phyloP scores from a whole-genome alignment of 2,888 invertebrate genomes.

The Amiota mariae region DNA sequence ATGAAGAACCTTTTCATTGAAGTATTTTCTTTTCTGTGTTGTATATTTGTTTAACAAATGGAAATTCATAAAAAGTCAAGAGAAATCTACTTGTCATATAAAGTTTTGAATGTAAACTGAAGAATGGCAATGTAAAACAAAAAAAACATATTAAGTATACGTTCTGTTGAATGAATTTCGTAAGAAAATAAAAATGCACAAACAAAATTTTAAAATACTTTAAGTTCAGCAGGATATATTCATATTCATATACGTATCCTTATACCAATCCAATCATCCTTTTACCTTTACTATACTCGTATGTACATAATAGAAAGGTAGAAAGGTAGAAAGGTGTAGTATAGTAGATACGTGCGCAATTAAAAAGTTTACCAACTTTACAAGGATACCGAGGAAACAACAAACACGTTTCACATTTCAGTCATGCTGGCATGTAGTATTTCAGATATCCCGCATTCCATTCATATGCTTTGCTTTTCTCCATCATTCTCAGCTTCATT shows the following conservation, averaged over 20 bases:
- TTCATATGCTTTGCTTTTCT: not conserved
- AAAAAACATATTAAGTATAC: no score
- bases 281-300: not conserved
- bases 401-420: conserved; percentile 3
- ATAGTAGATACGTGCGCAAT: not conserved
- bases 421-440: not conserved
- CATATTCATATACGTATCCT: not conserved
- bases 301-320: no score
- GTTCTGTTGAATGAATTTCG: no score
- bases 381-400: not conserved
- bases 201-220: not conserved
- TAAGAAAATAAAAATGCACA: not conserved
- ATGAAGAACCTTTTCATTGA: conserved; percentile 1
- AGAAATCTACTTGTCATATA: no score
- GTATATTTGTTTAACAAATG: no score
- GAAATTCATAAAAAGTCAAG: no score
- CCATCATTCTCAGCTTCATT: no score
- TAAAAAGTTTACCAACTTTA: conserved; percentile 22
- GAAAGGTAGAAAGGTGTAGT: no score
- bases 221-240: not conserved
- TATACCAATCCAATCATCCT: not conserved
- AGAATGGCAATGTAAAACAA: no score
- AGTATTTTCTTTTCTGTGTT: no score
- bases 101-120: no score
- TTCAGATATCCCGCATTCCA: not conserved